Base-by-base conservation (phyloP, 2,797 vertebrate species). In the Girardinus metallicus region DNA sequence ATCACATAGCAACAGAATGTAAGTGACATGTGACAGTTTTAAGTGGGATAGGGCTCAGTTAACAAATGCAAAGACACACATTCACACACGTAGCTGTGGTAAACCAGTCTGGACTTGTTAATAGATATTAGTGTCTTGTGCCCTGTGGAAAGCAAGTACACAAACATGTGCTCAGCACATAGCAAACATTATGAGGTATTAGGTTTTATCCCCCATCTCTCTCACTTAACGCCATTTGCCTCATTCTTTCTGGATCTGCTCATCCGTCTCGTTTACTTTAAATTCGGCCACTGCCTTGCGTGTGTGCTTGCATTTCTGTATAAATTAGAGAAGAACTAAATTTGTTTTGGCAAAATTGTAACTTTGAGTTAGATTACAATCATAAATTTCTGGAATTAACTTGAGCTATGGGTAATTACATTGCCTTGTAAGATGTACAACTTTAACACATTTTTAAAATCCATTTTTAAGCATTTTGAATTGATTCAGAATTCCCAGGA, bases 11-110 rank as follows among this genome's bases (percentile, higher is more conserved):
- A 93, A 83, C 89, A 87, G 85, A 89, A 89, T 83, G 79, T 81
- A 88, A 91, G 87, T 92, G 91, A 92, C 91, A 91, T 91, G 84
- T 90, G 92, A 92, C 88, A 87, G 89, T 83, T 88, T 93, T 83
- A 88, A 90, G 89, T 79, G 73, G 86, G 84, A 76, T 75, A 23
- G 6, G 74, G 79, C 84, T 92, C 88, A 85, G 89, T 81, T 92
- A 87, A 84, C 91, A 12, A 79, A 74, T n/a, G 18, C 77, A 60
- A 77, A 88, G 75, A 82, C 85, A 77, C 83, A 80, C 85, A 44
- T 71, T 71, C 68, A 71, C 68, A 71, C 68, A 75, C 91, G 74
- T 86, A 91, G 92, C 90, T 90, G 90, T 75, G 82, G 91, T 88
- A 88, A 93, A 88, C 81, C 83, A 68, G 87, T 82, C 87, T 36